Evolutionary conservation across 2,113 vertebrate genomes (phyloP), one percentile per base, ranked within the genome.

Genomic region (Rallus limicola): DNA sequence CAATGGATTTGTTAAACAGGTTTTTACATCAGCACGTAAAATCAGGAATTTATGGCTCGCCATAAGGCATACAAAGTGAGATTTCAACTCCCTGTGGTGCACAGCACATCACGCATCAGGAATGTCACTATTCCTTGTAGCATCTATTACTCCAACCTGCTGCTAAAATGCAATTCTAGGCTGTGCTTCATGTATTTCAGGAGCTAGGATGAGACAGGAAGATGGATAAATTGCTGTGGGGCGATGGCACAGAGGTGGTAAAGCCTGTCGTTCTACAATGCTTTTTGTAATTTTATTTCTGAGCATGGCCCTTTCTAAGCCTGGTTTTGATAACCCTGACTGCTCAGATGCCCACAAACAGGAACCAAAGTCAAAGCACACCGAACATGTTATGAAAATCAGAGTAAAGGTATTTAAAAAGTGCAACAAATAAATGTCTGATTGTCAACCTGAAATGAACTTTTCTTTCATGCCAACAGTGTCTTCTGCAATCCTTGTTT

Each of bases 21-120:
- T 95, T 96, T 97, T 96, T 96, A 93, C 92, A 96, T 26, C 95
- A 82, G 86, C 88, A 89, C 92, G 93, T 96, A 94, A 96, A 97
- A n/a, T 55, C 70, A 25, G 95, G 91, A 62, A 96, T 96, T 97
- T 93, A 97, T 84, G n/a, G 93, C 58, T 95, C 69, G 92, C 96
- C 83, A 95, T 87, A 72, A 97, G 96, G 96, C 93, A 92, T 70
- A 62, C 86, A 69, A 87, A 96, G 96, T 79, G 88, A 95, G 95
- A 87, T 89, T 80, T 91, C 90, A 92, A 62, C 92, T 97, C 95
- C 96, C 96, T 0, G 62, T 87, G 92, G 96, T 80, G 96, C 95
- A 7, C 77, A 76, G 93, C 94, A 17, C 88, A 94, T 72, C 80
- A 62, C 92, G 12, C 95, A 85, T 87, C 95, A 92, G 92, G 91